Evolutionary conservation across 2,888 invertebrate genomes (phyloP).

Genomic region (Gnatocerus cornutus): DNA sequence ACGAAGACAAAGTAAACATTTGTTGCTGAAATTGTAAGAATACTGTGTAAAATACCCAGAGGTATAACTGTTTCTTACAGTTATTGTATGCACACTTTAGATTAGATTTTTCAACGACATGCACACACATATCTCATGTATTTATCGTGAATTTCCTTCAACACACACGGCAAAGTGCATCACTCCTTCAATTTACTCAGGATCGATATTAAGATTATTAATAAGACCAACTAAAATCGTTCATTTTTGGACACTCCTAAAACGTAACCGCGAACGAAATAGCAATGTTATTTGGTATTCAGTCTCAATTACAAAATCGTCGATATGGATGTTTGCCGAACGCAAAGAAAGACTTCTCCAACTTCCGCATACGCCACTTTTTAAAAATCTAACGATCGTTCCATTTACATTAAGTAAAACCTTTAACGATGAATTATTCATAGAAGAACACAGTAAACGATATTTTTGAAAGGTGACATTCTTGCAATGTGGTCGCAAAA

Average conservation of each 20-base stretch:
- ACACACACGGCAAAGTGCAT: neutral
- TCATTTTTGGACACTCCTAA: constrained; percentile 46
- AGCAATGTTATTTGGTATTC: no score
- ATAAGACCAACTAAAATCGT: neutral
- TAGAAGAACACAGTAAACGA: constrained; percentile 25
- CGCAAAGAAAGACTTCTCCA: constrained; percentile 31
- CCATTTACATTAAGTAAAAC: constrained; percentile 46
- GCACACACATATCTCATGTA: neutral
- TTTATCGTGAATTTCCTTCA: constrained; percentile 1
- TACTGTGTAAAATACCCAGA: no score
- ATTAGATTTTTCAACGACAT: no score
- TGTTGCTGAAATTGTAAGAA: no score
- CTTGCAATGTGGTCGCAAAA: neutral
- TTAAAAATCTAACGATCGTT: constrained; percentile 48
- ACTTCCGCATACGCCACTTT: constrained; percentile 44
- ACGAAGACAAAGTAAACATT: no score
- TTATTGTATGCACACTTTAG: no score
- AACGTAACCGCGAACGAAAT: neutral
- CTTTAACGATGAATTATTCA: constrained; percentile 49
- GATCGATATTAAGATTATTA: neutral
- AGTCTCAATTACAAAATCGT: neutral
- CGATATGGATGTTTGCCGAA: constrained; percentile 29
- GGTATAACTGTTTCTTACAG: no score
- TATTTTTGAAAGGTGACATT: constrained; percentile 32
- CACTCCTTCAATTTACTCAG: neutral